phyloP scores from a whole-genome alignment of 2,888 invertebrate genomes.

The Lingula anatina region DNA sequence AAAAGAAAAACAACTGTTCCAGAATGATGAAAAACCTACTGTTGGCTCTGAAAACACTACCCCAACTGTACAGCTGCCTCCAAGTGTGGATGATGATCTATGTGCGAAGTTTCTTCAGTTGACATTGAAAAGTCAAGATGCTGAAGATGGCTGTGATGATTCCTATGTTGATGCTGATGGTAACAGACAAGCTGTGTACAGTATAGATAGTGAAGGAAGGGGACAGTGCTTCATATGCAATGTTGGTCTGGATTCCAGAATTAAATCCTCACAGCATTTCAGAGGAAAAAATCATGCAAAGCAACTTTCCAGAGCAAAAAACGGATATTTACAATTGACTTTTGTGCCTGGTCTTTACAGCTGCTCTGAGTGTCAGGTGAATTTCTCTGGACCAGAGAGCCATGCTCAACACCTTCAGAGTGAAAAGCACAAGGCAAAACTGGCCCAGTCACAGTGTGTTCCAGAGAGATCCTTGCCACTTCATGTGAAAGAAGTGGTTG shows the following conservation, averaged over 20 bases:
- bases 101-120: neutral
- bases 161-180: neutral
- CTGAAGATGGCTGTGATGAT: conserved; percentile 1
- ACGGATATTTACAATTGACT: conserved; percentile 1
- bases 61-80: neutral
- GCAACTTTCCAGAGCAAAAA: too few relatives aligned
- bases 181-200: neutral
- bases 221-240: conserved; percentile 20
- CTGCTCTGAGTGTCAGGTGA: conserved; percentile 25
- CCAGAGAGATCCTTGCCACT: neutral
- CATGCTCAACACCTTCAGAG: conserved; percentile 26
- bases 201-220: too few relatives aligned
- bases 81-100: neutral
- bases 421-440: conserved; percentile 23
- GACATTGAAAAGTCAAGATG: neutral
- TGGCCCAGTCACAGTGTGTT: conserved; percentile 1
- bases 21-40: too few relatives aligned
- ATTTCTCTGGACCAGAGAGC: conserved; percentile 25
- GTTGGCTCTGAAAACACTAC: too few relatives aligned
- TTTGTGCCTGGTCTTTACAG: conserved; percentile 11
- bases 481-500: too few relatives aligned
- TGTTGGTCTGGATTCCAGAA: conserved; percentile 16
- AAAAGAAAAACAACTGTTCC: too few relatives aligned
- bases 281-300: too few relatives aligned
- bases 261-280: too few relatives aligned